Evolutionary conservation across 2,888 invertebrate species (phyloP).

Genomic region (Siphonodentalium dalli): DNA sequence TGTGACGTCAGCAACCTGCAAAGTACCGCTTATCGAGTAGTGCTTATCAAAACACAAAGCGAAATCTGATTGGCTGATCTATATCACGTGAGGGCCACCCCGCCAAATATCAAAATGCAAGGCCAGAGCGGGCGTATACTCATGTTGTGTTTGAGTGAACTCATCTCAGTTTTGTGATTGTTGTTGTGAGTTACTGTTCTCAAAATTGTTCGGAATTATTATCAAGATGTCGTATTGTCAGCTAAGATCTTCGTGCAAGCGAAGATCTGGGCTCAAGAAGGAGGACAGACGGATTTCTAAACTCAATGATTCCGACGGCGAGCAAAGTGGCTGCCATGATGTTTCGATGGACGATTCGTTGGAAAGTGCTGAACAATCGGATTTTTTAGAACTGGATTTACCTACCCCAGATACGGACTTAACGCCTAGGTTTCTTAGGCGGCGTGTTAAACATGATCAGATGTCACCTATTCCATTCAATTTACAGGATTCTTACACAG

Average conservation of each 20-base stretch:
- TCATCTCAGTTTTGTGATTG: constrained; percentile 7
- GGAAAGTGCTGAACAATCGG: constrained; percentile 31
- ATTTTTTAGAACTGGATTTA: constrained; percentile 45
- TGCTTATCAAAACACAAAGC: too few relatives aligned
- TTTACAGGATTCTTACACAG: constrained; percentile 34
- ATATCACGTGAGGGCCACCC: constrained; percentile 51
- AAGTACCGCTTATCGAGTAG: too few relatives aligned
- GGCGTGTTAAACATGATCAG: constrained; percentile 28
- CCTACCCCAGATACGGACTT: constrained; percentile 39
- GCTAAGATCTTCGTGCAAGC: constrained; percentile 33
- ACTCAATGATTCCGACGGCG: constrained; percentile 43
- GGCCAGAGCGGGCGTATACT: constrained; percentile 30
- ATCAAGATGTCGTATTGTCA: constrained; percentile 36
- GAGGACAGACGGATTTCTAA: constrained; percentile 39
- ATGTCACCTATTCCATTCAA: constrained; percentile 32
- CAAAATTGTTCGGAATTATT: constrained; percentile 21
- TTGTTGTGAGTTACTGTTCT: constrained; percentile 8
- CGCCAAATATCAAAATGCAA: constrained; percentile 50
- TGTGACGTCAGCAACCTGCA: too few relatives aligned
- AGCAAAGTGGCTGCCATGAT: constrained; percentile 34
- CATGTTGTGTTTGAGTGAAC: constrained; percentile 3
- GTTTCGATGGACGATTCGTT: constrained; percentile 23
- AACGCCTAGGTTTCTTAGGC: constrained; percentile 35
- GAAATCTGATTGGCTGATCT: constrained; percentile 40
- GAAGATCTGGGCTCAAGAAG: too few relatives aligned